Base-by-base conservation (phyloP, 2,888 invertebrate genomes). In the Chloromyia formosa region DNA sequence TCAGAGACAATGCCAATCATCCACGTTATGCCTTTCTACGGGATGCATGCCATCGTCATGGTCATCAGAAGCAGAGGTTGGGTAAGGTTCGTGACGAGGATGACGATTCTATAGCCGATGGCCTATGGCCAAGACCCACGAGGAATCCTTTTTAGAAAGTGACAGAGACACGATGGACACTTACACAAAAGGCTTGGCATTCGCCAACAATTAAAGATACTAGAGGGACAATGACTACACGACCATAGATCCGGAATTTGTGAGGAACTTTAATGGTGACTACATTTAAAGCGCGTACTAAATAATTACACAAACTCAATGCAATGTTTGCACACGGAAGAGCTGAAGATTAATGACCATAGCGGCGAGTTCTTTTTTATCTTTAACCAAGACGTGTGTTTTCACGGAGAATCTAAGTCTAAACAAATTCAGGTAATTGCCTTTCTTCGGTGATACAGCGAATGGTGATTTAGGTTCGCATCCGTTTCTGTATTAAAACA, bases 1-100 rank as follows among this genome's bases (percentile, higher is more conserved):
- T 10, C 9, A 45, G 20, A 71, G 71, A 71, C 71, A 71, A 71
- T 71, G 71, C 71, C 71, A 71, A 56, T 58, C 71, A 71, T 71
- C 40, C 71, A 40, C 42, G 56, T 58, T 18, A 71, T 71, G 71
- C 58, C 71, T 58, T 18, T 35, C 16, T 20, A 18, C 18, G 56
- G 71, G 22, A 35, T 35, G 27, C 27, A 35, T 7, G 7, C 3
- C 27, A 35, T 35, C 18, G 18, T 35, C 27, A 35, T 35, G 27
- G 27, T 35, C 27, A 35, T 35, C 27, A 35, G 7, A 7, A 2
- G 27, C 27, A 35, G 27, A 35, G 27, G 27, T 35, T 35, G 27
- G 7, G 27, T 35, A 35, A 35, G 27, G 27, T 35, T 35, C 27
- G 27, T 35, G 56, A 20, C 20, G 56, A n/a, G 16, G 18, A 1